Conservation (phyloP, 1,140 invertebrate genomes). For the Drosophila obscura region DNA sequence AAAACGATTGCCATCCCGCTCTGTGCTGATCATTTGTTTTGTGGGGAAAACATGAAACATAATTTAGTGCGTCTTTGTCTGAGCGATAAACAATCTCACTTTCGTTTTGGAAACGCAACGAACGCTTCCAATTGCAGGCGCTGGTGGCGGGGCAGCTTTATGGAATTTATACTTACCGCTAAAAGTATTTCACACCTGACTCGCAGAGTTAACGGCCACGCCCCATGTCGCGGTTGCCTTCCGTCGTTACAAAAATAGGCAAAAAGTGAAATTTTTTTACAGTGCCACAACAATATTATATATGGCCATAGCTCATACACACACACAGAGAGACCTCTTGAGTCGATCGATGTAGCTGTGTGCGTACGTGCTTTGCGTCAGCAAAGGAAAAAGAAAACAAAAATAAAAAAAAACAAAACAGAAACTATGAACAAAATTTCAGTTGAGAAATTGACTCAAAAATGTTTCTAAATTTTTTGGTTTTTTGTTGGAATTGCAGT, state of each 20-base stretch:
- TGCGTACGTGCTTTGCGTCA: slow-evolving; percentile 76
- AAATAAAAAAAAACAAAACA: slow-evolving; percentile 31
- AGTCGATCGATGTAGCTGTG: slow-evolving; percentile 9
- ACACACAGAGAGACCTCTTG: slow-evolving; percentile 20
- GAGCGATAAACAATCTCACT: slow-evolving; percentile 20
- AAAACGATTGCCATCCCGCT: slow-evolving; percentile 42
- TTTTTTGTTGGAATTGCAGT: slow-evolving; percentile 19
- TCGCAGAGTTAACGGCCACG: slow-evolving; percentile 16
- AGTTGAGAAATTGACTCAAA: slow-evolving; percentile 39
- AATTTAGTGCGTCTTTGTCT: slow-evolving; percentile 32
- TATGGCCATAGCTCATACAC: slow-evolving; percentile 18
- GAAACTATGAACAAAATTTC: slow-evolving; percentile 53
- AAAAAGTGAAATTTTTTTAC: slow-evolving; percentile 78
- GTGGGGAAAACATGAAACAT: slow-evolving; percentile 14
- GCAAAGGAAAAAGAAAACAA: slow-evolving; percentile 42
- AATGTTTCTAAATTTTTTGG: background rate
- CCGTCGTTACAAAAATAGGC: slow-evolving; percentile 62
- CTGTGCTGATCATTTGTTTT: slow-evolving; percentile 17
- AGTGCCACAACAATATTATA: slow-evolving; percentile 26
- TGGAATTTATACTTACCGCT: slow-evolving; percentile 22
- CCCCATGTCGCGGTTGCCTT: slow-evolving; percentile 13
- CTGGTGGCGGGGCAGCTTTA: background rate
- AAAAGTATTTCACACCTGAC: slow-evolving; percentile 67
- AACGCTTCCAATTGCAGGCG: slow-evolving; percentile 36
- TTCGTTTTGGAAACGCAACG: slow-evolving; percentile 40